Evolutionary conservation across 1,140 invertebrate genomes (phyloP), one percentile per base, ranked within the genome.

Genomic region (Drosophila kikkawai): DNA sequence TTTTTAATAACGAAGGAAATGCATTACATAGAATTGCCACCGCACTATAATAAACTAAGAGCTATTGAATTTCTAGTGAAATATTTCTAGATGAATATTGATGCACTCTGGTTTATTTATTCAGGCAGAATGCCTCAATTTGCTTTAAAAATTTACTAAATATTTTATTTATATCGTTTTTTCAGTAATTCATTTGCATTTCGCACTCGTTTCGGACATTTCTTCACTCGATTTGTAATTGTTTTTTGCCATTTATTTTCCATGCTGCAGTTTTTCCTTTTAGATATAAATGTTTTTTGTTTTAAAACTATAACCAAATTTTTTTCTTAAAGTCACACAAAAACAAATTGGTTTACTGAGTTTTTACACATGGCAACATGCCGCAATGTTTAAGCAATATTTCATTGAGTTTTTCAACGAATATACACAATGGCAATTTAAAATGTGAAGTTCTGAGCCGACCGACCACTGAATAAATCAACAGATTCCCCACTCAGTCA

Each of bases 401-500:
- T 39, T 56, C 51, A 55, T 37, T 37, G 34, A 55, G 51, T 37
- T 55, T 55, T 55, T 39, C 19, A n/a, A 2, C 19, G 4, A 39
- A 15, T 19, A 6, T 50, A 50, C 48, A 50, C 19, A 55, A 22
- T 15, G 13, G 34, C 34, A 22, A 39, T 56, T 56, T 56, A n/a
- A 55, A 55, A 55, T 37, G 36, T 56, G 15, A n/a, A 39, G 51
- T 8, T 17, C 34, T n/a, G 36, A 22, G 36, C 19, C 36, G 22
- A 26, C 19, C 36, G 22, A 26, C 53, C 53, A 56, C 53, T 39
- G 53, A 56, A 56, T 56, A 56, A 56, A 56, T 56, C 36, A 56
- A 39, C 36, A 39, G 36, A 56, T 39, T 39, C 11, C 34, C 34
- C 53, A 17, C 53, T 37, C 53, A n/a, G 34, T 37, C 51, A 55